phyloP scores from a whole-genome alignment of 2,888 invertebrate species.

The Tromatobia lineatoria region DNA sequence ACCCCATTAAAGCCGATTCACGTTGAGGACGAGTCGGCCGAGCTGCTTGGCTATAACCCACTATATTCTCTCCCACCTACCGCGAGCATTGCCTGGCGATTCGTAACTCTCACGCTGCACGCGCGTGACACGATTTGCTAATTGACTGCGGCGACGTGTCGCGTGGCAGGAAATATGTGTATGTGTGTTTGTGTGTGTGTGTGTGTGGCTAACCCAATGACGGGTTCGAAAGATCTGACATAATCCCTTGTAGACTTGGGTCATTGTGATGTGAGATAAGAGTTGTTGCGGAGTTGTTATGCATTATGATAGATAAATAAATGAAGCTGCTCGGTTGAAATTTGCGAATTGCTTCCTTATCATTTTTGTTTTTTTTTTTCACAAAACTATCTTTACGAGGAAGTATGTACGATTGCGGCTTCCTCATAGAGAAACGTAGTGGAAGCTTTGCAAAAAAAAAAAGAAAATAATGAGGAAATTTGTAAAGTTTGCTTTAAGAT shows the following conservation, averaged over 20 bases:
- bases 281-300: neutral
- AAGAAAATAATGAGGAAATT: too few species aligned
- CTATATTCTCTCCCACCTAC: neutral
- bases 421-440: too few species aligned
- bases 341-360: neutral
- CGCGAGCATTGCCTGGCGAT: constrained; percentile 37
- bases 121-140: constrained; percentile 67
- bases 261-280: neutral
- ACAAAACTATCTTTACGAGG: too few species aligned
- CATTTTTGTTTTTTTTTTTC: neutral
- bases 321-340: too few species aligned
- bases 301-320: neutral
- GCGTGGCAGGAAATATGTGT: constrained; percentile 53
- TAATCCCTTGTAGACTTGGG: neutral
- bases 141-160: constrained; percentile 63
- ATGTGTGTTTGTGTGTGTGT: neutral
- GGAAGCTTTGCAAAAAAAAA: too few species aligned
- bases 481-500: too few species aligned
- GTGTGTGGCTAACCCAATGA: neutral
- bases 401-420: too few species aligned
- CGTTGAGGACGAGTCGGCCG: constrained; percentile 38
- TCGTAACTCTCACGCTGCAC: constrained; percentile 63
- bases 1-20: constrained; percentile 70
- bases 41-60: constrained; percentile 22
- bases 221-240: neutral